These are phyloP conservation scores for Clavelina lepadiformis DNA, from an alignment of 23 tunicate species.

Conservation along the genomic window DNA sequence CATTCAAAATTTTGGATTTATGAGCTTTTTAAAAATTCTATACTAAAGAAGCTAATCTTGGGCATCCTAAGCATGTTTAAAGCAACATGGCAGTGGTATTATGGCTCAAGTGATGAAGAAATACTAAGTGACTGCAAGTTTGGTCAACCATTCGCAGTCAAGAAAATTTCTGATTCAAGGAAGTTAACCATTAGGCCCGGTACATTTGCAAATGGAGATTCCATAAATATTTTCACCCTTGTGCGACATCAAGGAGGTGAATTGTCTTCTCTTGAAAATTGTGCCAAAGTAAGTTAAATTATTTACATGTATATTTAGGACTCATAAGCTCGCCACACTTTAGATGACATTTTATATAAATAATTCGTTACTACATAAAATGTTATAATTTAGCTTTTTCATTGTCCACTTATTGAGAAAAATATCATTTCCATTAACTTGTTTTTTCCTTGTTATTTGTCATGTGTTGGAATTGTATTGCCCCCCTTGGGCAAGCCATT, in stretches of 20 bases:
- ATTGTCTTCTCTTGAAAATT: conserved; percentile 11
- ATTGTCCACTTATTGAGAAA: too few relatives aligned
- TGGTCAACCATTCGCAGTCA: conserved; percentile 33
- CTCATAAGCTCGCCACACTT: background rate
- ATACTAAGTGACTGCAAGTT: conserved; percentile 63
- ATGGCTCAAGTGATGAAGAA: conserved; percentile 87
- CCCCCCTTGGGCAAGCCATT: too few relatives aligned
- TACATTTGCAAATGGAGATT: conserved; percentile 42
- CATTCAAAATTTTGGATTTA: too few relatives aligned
- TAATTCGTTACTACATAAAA: too few relatives aligned
- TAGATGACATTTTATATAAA: too few relatives aligned
- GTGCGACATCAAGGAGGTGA: background rate
- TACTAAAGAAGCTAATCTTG: too few relatives aligned
- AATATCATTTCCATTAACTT: too few relatives aligned
- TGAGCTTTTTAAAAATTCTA: too few relatives aligned
- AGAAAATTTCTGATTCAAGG: background rate
- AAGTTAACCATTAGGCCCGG: conserved; percentile 50
- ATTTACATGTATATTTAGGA: background rate
- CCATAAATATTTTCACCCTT: conserved; percentile 49
- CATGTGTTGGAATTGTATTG: too few relatives aligned
- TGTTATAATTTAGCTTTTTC: too few relatives aligned
- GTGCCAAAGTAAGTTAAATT: conserved; percentile 32
- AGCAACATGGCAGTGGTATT: conserved; percentile 93
- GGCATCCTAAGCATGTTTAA: conserved; percentile 51
- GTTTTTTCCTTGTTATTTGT: too few relatives aligned